A percentile compares a stretch with the other conserved stretches of the same genome.
Evolutionary conservation across 2,888 invertebrate species (phyloP).

Genomic region (Thumatha senex): DNA sequence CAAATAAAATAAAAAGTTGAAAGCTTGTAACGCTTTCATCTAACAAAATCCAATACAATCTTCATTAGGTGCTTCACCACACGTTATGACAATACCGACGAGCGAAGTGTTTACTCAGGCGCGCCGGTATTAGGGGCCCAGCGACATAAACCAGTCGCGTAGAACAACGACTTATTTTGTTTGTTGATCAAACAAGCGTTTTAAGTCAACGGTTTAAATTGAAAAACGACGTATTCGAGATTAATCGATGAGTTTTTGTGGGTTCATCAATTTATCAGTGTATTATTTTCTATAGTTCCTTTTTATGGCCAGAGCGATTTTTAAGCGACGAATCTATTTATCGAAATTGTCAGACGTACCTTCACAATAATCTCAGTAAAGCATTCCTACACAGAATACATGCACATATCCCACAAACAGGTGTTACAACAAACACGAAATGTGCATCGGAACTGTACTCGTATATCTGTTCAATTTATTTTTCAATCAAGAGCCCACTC

Average conservation of each 20-base stretch:
- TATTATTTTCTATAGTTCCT: too few relatives aligned
- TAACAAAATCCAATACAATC: too few relatives aligned
- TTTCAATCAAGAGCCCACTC: constrained; percentile 47
- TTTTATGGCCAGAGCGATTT: too few relatives aligned
- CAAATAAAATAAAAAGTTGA: too few relatives aligned
- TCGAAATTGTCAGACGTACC: too few relatives aligned
- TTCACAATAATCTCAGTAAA: too few relatives aligned
- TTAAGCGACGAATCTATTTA: too few relatives aligned
- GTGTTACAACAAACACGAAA: constrained; percentile 19
- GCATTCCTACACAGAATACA: too few relatives aligned
- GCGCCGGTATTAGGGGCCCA: not conserved
- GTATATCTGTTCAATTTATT: constrained; percentile 50
- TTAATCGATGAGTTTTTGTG: not conserved
- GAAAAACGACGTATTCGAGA: not conserved
- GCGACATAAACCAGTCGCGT: not conserved
- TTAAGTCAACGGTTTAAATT: not conserved
- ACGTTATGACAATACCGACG: not conserved
- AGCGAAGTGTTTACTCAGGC: constrained; percentile 1
- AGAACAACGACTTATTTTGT: constrained; percentile 1
- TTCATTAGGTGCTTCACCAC: not conserved
- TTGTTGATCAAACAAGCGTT: not conserved
- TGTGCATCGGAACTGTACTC: constrained; percentile 23
- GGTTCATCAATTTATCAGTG: too few relatives aligned
- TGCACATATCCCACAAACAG: not conserved
- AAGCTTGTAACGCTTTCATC: too few relatives aligned